Evolutionary conservation across 2,113 vertebrate genomes (phyloP).

Genomic region (Anas platyrhynchos): DNA sequence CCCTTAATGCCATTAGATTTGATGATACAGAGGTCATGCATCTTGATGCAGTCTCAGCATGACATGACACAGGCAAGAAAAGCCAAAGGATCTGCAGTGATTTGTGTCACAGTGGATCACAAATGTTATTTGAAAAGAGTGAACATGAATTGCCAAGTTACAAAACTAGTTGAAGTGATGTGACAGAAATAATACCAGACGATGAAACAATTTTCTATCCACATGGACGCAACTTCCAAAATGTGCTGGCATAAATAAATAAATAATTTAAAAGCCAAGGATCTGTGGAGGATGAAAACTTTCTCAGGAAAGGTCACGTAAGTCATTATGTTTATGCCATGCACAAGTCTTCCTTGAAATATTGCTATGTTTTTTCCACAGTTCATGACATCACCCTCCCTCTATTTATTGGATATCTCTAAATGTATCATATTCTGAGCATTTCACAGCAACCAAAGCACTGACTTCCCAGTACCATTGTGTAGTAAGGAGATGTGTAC

Average conservation of each 20-base stretch:
- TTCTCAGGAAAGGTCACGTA: not conserved
- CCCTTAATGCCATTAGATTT: not conserved
- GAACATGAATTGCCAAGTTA: conserved; percentile 1
- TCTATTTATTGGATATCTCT: not conserved
- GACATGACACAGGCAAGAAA: not conserved
- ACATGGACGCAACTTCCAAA: not conserved
- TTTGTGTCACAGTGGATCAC: conserved; percentile 13
- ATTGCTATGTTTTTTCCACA: not conserved
- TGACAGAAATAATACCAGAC: not conserved
- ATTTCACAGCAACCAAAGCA: not conserved
- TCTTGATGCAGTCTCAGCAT: not conserved
- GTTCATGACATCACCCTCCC: not conserved
- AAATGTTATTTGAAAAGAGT: conserved; percentile 7
- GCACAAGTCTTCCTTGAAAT: not conserved
- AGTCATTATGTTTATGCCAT: not conserved
- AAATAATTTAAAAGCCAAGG: not conserved
- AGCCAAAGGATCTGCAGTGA: not conserved
- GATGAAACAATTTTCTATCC: not conserved
- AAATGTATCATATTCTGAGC: not conserved
- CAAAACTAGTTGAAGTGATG: conserved; percentile 22
- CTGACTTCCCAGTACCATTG: not conserved
- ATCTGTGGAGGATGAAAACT: not conserved
- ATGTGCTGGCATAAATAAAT: not conserved
- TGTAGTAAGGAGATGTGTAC: not conserved
- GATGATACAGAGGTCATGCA: not conserved